Base-by-base conservation (phyloP, 1,140 invertebrate genomes). In the Steinernema feltiae region DNA sequence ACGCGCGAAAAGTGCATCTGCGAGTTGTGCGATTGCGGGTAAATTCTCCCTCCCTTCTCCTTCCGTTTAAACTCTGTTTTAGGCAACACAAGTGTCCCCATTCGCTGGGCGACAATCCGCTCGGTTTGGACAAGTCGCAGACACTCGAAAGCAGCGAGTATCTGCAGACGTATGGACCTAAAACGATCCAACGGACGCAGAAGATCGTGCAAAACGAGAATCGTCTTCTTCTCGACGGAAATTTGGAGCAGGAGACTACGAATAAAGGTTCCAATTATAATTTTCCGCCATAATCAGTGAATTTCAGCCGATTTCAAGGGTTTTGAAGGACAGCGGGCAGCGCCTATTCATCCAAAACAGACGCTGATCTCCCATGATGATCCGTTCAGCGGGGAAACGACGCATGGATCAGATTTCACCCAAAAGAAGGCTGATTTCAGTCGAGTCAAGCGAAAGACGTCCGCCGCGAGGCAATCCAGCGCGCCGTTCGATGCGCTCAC, bases 51-150 rank as follows among this genome's bases (percentile, higher is more conserved):
- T 63, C 3, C 53, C 24, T 63, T 21, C 7, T 17, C 3, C 15
- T 27, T n/a, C 7, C 24, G 15, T 63, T 3, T 63, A 3, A 63
- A 15, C 24, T 63, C 53, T 63, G 2, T 63, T 63, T 27, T 27
- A 63, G 53, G 53, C 53, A 63, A 27, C 53, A 63, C 24, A 63
- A 63, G 24, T 63, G 53, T 21, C 53, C 53, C 3, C 53, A 63
- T 63, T 63, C 53, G 15, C 7, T 27, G 53, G 53, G 24, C 15
- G 53, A 63, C 53, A 63, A 63, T 21, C 53, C 53, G 53, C 53
- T 63, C 24, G 53, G 53, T 7, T 27, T 63, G 53, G 53, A 63
- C 53, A 63, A 63, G 24, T 63, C 53, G 24, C 53, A 63, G 24
- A n/a, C 53, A 3, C 53, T 63, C 15, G 53, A 63, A 27, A 63